phyloP scores from a whole-genome alignment of 2,113 vertebrate species.

The Typhlomys cinereus region DNA sequence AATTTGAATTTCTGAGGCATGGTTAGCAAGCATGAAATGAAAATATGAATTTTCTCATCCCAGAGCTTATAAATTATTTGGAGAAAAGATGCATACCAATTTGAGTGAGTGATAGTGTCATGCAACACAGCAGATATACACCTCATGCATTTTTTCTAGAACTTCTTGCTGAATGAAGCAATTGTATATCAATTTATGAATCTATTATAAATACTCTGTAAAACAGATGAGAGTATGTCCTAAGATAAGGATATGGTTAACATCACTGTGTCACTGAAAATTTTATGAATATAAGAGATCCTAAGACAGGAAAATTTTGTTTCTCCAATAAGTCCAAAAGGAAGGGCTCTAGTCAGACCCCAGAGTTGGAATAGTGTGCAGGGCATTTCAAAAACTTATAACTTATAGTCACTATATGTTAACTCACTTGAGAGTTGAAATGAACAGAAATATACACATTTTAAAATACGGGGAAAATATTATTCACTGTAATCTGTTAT shows the following conservation, averaged over 20 bases:
- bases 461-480: not conserved
- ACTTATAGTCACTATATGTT: not conserved
- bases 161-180: slow-evolving; percentile 10
- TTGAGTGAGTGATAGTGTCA: not conserved
- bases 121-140: not conserved
- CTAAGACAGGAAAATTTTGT: not conserved
- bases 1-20: slow-evolving; percentile 37
- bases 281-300: slow-evolving; percentile 32
- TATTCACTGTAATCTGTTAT: not conserved
- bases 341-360: not conserved
- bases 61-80: slow-evolving; percentile 24
- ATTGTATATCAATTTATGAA: not conserved
- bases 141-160: slow-evolving; percentile 5
- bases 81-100: slow-evolving; percentile 12
- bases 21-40: slow-evolving; percentile 45
- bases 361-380: not conserved
- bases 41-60: slow-evolving; percentile 58
- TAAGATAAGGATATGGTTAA: not conserved
- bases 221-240: slow-evolving; percentile 25
- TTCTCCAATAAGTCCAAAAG: not conserved
- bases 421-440: not conserved
- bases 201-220: not conserved
- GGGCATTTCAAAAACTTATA: not conserved
- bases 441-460: slow-evolving; percentile 7
- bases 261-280: not conserved